Conservation (phyloP, 64 coral and sea anemone species). For the Astreopora myriophthalma region DNA sequence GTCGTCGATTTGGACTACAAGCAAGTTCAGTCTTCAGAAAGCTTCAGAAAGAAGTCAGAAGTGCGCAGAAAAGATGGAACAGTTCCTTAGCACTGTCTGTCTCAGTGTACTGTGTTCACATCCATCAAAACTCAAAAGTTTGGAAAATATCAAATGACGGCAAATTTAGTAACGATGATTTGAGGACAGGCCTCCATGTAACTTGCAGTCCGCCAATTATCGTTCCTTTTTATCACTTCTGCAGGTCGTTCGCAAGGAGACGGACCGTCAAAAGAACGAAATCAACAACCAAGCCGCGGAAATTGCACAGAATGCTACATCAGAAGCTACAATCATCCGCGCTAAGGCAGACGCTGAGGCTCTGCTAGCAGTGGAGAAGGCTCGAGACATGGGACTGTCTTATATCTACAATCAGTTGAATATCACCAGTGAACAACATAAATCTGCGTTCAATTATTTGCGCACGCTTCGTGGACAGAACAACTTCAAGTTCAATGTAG, state of each 20-base stretch:
- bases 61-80: too few species aligned
- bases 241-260: slow-evolving; percentile 70
- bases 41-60: too few species aligned
- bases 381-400: slow-evolving; percentile 21
- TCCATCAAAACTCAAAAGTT: too few species aligned
- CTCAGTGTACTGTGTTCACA: too few species aligned
- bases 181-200: too few species aligned
- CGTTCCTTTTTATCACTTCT: not conserved
- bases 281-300: slow-evolving; percentile 58
- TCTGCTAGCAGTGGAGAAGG: slow-evolving; percentile 47
- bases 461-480: slow-evolving; percentile 45
- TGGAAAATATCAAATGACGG: too few species aligned
- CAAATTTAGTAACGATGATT: too few species aligned
- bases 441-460: slow-evolving; percentile 50
- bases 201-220: not conserved
- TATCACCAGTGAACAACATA: slow-evolving; percentile 42
- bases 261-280: slow-evolving; percentile 63
- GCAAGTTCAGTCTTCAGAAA: too few species aligned
- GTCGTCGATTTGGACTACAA: too few species aligned
- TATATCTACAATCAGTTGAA: slow-evolving; percentile 40
- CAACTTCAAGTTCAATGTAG: slow-evolving; percentile 23
- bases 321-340: slow-evolving; percentile 37
- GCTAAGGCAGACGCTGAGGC: slow-evolving; percentile 50
- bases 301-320: slow-evolving; percentile 66
- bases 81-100: too few species aligned